Evolutionary conservation across 2,888 invertebrate species (phyloP).

Genomic region (Blastobasis adustella): DNA sequence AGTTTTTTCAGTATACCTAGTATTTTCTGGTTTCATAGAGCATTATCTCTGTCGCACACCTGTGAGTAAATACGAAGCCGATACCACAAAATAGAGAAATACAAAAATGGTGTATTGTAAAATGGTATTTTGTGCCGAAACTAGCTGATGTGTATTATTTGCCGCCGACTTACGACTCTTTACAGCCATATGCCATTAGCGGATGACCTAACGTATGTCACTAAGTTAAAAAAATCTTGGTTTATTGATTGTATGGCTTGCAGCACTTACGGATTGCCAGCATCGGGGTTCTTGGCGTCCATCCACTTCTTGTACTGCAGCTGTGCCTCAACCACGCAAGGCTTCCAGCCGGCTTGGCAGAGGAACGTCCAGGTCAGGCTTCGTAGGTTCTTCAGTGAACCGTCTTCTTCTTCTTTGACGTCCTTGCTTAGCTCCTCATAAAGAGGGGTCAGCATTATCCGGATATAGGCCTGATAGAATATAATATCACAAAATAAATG

Average conservation of each 20-base stretch:
- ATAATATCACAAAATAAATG: background rate
- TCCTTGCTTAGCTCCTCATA: constrained; percentile 78
- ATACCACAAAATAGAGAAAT: no score
- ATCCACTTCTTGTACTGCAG: constrained; percentile 84
- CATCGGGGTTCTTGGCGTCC: constrained; percentile 81
- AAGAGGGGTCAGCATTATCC: constrained; percentile 79
- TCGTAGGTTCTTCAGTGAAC: constrained; percentile 80
- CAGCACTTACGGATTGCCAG: constrained; percentile 83
- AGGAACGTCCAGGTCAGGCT: constrained; percentile 81
- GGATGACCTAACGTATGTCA: no score
- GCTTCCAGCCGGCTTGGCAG: constrained; percentile 83
- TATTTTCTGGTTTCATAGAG: no score
- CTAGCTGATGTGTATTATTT: no score
- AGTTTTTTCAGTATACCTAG: no score
- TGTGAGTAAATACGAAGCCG: no score
- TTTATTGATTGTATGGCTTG: background rate
- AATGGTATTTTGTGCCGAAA: no score
- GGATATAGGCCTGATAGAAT: constrained; percentile 77
- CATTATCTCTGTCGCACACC: no score
- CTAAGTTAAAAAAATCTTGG: no score
- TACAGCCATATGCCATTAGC: no score
- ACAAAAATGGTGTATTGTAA: no score
- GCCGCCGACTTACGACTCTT: no score
- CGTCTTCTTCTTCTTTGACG: constrained; percentile 73
- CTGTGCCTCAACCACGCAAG: constrained; percentile 85